Base-by-base conservation (phyloP, 2,113 vertebrate genomes). In the Grammomys surdaster region DNA sequence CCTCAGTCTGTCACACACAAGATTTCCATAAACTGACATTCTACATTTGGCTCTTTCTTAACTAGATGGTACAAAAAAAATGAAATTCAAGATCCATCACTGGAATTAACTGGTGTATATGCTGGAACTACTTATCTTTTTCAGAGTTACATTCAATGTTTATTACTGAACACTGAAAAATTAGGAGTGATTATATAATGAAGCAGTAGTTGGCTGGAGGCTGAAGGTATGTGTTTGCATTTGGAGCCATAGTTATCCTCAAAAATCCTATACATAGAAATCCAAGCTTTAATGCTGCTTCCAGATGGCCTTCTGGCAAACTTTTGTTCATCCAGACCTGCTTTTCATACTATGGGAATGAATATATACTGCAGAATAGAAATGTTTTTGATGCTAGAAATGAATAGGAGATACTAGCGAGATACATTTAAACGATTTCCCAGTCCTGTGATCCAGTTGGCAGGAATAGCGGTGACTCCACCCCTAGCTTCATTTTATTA, bases 231-330 rank as follows among this genome's bases (percentile, higher is more conserved):
- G 60, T 0, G 82, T 94, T 96, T 95, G 86, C 69, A n/a, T 97
- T 94, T 95, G 46, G 87, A 85, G 89, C 86, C 82, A 80, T 40
- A 92, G 14, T 48, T 95, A 77, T 97, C 85, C 46, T 95, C 82
- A 93, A 93, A 28, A 95, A 67, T 40, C 94, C 70, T 95, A 78
- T 51, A 90, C 3, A 82, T 54, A 94, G 88, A 97, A 98, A 77
- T 89, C 51, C 58, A 96, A 89, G 63, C 93, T 93, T 95, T 96
- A 97, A 96, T 91, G 95, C 95, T 94, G 20, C 88, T 98, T 98
- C 97, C 97, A 98, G 98, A 98, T 98, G 97, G 97, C 96, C 17
- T 97, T 91, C 97, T 98, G 97, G 98, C 69, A 85, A 89, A 92
- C 60, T 40, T 97, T 93, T 93, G 19, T 91, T 98, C 97, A 97